Base-by-base conservation (phyloP, 1,140 invertebrate species). In the Anthonomus grandis region DNA sequence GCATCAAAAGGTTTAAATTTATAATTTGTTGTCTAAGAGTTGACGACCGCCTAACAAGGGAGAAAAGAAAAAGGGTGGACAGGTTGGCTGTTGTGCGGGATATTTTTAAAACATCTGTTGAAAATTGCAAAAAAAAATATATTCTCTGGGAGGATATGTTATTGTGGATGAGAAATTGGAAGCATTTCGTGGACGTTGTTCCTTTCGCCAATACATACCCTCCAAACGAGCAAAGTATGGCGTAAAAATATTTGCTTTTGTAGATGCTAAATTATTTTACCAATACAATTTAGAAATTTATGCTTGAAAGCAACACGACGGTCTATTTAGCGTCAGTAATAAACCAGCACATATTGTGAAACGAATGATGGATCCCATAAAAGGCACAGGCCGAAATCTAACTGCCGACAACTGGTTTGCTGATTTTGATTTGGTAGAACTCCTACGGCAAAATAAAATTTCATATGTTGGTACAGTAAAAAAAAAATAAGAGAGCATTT, bases 161-260 rank as follows among this genome's bases (percentile, higher is more conserved):
- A 53, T 41, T 17, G 21, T 53, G 6, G 51, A 54, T 12, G 41
- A 57, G 25, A 57, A 48, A 46, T 36, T 57, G 12, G 18, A 13
- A 17, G 15, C n/a, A 4, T 56, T 56, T 36, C 12, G 36, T 13
- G 53, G 42, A 31, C 18, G 42, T 12, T 54, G 52, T 36, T 12
- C n/a, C 4, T 54, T 54, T 48, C n/a, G 47, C 8, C 39, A 46
- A 13, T 54, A 46, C 19, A 50, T 54, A 19, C 41, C 52, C 12
- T 25, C 6, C 12, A 23, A 54, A 25, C 52, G 39, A 8, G 19
- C 10, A 10, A 50, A 54, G 13, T 54, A 54, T 54, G 52, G 52
- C 17, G 46, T 54, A 9, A 50, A 54, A 48, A 31, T 44, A n/a
- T n/a, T 52, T 22, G 25, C 25, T 6, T n/a, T 48, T 15, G 52